Evolutionary conservation across 2,797 vertebrate species (phyloP).

Genomic region (Dallia pectoralis): DNA sequence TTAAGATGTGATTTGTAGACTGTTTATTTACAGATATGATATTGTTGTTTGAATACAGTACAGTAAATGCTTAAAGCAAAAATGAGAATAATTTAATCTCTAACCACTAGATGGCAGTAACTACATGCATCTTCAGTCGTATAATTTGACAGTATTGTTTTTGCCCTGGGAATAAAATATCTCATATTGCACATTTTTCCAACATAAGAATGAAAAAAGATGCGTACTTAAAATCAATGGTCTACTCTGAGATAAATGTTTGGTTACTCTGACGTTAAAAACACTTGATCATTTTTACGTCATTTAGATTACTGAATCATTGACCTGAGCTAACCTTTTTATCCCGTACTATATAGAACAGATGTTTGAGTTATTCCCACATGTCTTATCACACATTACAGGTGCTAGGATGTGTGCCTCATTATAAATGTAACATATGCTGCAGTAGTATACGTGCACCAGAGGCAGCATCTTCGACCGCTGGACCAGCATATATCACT

Average conservation of each 20-base stretch:
- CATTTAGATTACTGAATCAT: not conserved
- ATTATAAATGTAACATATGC: too few species aligned
- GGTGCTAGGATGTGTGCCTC: too few species aligned
- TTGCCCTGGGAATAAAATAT: not conserved
- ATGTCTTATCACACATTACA: not conserved
- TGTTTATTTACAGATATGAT: not conserved
- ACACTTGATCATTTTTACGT: not conserved
- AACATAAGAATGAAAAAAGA: too few species aligned
- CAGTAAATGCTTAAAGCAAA: not conserved
- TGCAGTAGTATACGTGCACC: too few species aligned
- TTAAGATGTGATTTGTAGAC: not conserved
- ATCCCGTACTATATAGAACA: not conserved
- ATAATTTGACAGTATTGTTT: not conserved
- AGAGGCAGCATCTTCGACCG: too few species aligned
- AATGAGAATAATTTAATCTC: not conserved
- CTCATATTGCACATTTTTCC: too few species aligned
- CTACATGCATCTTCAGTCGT: not conserved
- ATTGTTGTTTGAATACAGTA: not conserved
- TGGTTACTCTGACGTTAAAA: not conserved
- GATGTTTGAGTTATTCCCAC: not conserved
- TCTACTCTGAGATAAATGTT: too few species aligned
- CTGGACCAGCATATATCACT: too few species aligned
- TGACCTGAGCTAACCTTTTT: not conserved
- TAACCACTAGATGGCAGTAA: constrained; percentile 20
- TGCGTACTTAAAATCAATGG: too few species aligned